Evolutionary conservation across 2,797 vertebrate species (phyloP).

Genomic region (Acanthiza pusilla): DNA sequence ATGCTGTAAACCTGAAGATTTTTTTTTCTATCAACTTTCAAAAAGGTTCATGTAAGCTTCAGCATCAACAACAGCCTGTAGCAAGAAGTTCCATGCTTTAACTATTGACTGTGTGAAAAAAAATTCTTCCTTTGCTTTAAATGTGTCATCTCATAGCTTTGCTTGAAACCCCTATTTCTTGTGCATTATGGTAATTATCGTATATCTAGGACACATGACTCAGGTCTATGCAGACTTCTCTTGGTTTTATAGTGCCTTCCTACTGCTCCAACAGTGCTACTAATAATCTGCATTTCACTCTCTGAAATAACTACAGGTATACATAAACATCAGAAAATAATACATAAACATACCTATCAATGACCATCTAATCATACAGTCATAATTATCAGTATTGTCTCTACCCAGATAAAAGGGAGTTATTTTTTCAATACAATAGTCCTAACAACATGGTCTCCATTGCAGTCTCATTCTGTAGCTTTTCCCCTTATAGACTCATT

Average conservation of each 20-base stretch:
- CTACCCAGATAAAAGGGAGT: neutral
- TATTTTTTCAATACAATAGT: neutral
- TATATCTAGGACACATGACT: neutral
- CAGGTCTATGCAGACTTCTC: neutral
- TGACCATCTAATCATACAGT: neutral
- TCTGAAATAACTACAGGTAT: neutral
- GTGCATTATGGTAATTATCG: neutral
- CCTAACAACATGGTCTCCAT: neutral
- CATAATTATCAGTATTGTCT: neutral
- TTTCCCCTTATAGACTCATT: neutral
- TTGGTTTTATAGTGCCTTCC: neutral
- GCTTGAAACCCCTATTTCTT: neutral
- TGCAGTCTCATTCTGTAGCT: neutral
- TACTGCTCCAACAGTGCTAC: neutral
- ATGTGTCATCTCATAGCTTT: neutral
- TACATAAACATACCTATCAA: neutral
- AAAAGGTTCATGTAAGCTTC: neutral
- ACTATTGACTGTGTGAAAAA: neutral
- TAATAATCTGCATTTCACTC: neutral
- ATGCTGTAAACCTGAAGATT: neutral
- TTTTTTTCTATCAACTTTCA: neutral
- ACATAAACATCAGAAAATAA: neutral
- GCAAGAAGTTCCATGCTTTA: neutral
- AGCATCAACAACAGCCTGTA: neutral
- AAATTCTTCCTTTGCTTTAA: neutral